phyloP scores from a whole-genome alignment of 1,140 invertebrate genomes.

The Schlechtendalia chinensis region DNA sequence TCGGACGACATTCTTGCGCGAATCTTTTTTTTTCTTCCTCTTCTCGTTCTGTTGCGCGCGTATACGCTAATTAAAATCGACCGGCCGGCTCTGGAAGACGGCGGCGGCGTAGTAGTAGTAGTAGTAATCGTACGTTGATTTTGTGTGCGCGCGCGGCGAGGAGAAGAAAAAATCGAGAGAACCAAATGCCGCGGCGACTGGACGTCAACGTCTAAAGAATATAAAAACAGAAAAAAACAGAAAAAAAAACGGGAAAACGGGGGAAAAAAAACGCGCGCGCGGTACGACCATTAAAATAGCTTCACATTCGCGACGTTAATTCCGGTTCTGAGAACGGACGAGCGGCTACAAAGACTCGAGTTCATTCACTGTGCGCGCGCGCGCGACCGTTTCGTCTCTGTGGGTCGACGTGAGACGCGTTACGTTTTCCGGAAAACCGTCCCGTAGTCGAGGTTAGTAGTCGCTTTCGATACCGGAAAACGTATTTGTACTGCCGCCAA shows the following conservation, averaged over 20 bases:
- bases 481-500: too few relatives aligned
- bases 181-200: slow-evolving; percentile 32
- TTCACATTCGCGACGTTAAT: slow-evolving; percentile 44
- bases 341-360: slow-evolving; percentile 23
- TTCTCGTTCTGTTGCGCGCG: too few relatives aligned
- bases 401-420: too few relatives aligned
- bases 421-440: too few relatives aligned
- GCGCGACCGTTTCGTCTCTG: too few relatives aligned
- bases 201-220: slow-evolving; percentile 30
- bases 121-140: too few relatives aligned
- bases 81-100: neutral
- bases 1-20: slow-evolving; percentile 25
- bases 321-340: slow-evolving; percentile 43
- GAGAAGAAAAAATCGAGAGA: slow-evolving; percentile 43
- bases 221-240: too few relatives aligned
- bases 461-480: too few relatives aligned
- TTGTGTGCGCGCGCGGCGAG: too few relatives aligned
- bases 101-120: neutral
- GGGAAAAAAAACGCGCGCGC: slow-evolving; percentile 4
- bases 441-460: too few relatives aligned
- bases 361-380: slow-evolving; percentile 33
- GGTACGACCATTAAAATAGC: slow-evolving; percentile 44
- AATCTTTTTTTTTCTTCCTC: neutral
- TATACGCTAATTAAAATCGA: slow-evolving; percentile 16
- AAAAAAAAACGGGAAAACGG: too few relatives aligned